Percentiles rank a stretch among this genome's conserved stretches.
Evolutionary conservation across 2,888 invertebrate species (phyloP).

Genomic region (Spatulosminthurus flaviceps): DNA sequence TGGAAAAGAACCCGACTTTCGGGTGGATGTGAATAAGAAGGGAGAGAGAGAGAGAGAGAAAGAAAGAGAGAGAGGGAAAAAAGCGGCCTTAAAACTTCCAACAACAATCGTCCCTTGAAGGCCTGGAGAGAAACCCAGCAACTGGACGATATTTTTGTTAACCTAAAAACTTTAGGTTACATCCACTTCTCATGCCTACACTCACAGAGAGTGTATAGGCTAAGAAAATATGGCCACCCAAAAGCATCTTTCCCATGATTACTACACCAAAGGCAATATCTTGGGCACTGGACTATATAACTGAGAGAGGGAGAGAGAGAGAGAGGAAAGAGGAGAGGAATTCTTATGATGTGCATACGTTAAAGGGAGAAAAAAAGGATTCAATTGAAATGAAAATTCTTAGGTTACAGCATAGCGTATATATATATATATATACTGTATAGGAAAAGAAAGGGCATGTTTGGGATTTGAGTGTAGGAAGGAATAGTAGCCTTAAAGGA

Average conservation of each 20-base stretch:
- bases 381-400: conserved; percentile 19
- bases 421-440: background rate
- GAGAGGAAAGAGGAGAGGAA: background rate
- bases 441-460: background rate
- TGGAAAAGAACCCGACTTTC: conserved; percentile 43
- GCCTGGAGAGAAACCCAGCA: conserved; percentile 27
- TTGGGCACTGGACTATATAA: too few relatives aligned
- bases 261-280: background rate
- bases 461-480: conserved; percentile 19
- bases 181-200: background rate
- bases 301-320: background rate
- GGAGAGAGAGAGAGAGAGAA: conserved; percentile 6
- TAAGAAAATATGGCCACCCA: conserved; percentile 47
- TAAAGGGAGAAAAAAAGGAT: background rate
- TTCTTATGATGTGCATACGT: background rate
- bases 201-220: background rate
- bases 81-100: conserved; percentile 33
- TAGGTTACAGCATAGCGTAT: background rate
- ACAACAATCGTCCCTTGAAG: conserved; percentile 43
- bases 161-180: background rate
- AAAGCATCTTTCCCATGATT: conserved; percentile 34
- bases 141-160: background rate
- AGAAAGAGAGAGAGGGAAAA: conserved; percentile 6
- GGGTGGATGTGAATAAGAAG: conserved; percentile 28
- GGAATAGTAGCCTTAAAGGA: background rate